Percentiles rank a stretch among this genome's conserved stretches.
These are phyloP conservation scores for Rhimphoctona megacephalus DNA, from an alignment of 2,888 invertebrate genomes.

Conservation along the genomic window DNA sequence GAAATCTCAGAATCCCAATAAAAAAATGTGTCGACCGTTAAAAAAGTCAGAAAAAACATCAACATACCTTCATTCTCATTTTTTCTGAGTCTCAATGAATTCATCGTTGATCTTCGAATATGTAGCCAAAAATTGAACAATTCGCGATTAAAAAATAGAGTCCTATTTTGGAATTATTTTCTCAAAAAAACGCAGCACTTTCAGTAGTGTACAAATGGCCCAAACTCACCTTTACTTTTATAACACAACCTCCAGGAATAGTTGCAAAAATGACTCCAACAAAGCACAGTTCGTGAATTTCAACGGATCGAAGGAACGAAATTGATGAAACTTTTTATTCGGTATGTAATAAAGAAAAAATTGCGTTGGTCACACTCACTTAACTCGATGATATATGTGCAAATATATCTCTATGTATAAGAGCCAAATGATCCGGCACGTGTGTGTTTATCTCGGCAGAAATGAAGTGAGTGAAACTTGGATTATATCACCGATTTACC, in stretches of 20 bases:
- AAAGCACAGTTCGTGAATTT: not conserved
- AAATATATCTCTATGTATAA: not conserved
- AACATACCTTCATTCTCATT: slow-evolving; percentile 24
- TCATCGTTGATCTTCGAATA: not conserved
- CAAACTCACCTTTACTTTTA: not conserved
- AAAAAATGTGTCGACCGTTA: not conserved
- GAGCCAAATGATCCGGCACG: slow-evolving; percentile 18
- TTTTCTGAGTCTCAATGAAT: not conserved
- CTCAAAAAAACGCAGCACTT: not conserved
- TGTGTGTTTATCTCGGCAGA: slow-evolving; percentile 9
- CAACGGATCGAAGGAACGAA: not conserved
- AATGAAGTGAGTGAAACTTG: slow-evolving; percentile 14
- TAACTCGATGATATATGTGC: slow-evolving; percentile 12
- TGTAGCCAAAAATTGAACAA: not conserved
- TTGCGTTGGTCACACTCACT: slow-evolving; percentile 28
- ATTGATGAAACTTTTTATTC: not conserved
- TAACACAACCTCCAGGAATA: not conserved
- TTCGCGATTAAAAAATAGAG: not conserved
- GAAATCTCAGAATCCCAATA: too few species aligned
- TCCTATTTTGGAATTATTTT: not conserved
- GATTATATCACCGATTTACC: slow-evolving; percentile 14
- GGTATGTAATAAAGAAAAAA: not conserved
- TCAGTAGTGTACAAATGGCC: not conserved
- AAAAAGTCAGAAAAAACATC: slow-evolving; percentile 6
- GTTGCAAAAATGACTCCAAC: not conserved